phyloP scores from a whole-genome alignment of 2,797 vertebrate genomes.

The Hoplostethus mediterraneus region DNA sequence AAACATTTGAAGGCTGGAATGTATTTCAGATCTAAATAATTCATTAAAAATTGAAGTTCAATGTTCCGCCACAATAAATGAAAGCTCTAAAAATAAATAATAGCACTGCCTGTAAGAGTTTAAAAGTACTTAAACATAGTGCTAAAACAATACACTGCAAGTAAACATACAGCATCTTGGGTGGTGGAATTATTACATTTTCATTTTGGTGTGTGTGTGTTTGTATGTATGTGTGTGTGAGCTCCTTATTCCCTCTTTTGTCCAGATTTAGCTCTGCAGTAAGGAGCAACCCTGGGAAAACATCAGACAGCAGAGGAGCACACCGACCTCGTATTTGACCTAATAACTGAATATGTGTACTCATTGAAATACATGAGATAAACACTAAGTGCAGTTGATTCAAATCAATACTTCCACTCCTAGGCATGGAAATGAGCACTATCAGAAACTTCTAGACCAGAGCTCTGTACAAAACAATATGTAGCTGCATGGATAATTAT shows the following conservation, averaged over 20 bases:
- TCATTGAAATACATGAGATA: too few relatives aligned
- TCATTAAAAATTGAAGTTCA: not conserved
- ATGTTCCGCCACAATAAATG: not conserved
- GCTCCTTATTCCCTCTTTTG: not conserved
- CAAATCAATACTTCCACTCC: not conserved
- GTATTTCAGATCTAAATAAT: not conserved
- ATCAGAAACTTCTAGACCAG: not conserved
- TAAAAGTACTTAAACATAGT: too few relatives aligned
- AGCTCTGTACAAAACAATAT: not conserved
- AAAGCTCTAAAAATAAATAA: not conserved
- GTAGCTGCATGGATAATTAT: too few relatives aligned
- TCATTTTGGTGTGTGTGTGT: not conserved
- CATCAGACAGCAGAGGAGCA: not conserved
- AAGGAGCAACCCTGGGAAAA: not conserved
- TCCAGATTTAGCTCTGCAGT: slow-evolving; percentile 6
- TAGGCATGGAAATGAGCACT: not conserved
- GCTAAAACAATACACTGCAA: too few relatives aligned
- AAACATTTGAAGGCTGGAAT: not conserved
- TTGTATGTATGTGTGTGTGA: too few relatives aligned
- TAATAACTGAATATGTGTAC: too few relatives aligned
- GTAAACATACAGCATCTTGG: too few relatives aligned
- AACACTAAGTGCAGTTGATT: too few relatives aligned
- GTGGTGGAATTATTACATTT: too few relatives aligned
- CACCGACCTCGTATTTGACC: too few relatives aligned
- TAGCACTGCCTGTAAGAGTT: too few relatives aligned